Evolutionary conservation across 92 coral and sea anemone species (phyloP).

Genomic region (Parazoanthus atlanticus): DNA sequence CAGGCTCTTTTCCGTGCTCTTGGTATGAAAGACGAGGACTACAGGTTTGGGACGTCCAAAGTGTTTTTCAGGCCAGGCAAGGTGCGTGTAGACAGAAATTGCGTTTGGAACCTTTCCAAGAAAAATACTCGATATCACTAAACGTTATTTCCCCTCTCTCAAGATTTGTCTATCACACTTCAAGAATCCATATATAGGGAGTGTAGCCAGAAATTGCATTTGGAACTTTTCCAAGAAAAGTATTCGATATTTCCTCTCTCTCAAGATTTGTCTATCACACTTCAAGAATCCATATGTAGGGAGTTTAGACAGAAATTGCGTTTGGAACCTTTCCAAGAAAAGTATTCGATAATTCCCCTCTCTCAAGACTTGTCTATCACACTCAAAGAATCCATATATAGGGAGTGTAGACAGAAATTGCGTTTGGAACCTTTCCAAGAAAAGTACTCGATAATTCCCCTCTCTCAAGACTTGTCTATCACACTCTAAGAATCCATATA

Average conservation of each 20-base stretch:
- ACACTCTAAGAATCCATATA: too few relatives aligned
- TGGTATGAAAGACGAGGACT: slow-evolving; percentile 90
- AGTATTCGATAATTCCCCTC: too few relatives aligned
- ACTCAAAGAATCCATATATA: too few relatives aligned
- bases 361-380: neutral
- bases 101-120: neutral
- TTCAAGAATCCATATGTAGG: too few relatives aligned
- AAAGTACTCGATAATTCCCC: neutral
- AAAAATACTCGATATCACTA: neutral
- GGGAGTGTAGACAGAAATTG: neutral
- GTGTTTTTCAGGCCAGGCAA: slow-evolving; percentile 98
- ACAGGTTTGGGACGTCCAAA: slow-evolving; percentile 95
- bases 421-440: neutral
- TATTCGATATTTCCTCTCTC: too few relatives aligned
- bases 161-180: neutral
- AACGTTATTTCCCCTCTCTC: neutral
- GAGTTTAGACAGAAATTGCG: too few relatives aligned
- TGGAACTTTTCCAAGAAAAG: too few relatives aligned
- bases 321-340: too few relatives aligned
- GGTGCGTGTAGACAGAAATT: slow-evolving; percentile 50
- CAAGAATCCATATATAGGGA: too few relatives aligned
- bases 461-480: neutral
- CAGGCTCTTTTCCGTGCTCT: slow-evolving; percentile 97
- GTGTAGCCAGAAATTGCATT: too few relatives aligned
- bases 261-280: neutral